Evolutionary conservation across 2,797 vertebrate genomes (phyloP).

Genomic region (Naso thynnoides): DNA sequence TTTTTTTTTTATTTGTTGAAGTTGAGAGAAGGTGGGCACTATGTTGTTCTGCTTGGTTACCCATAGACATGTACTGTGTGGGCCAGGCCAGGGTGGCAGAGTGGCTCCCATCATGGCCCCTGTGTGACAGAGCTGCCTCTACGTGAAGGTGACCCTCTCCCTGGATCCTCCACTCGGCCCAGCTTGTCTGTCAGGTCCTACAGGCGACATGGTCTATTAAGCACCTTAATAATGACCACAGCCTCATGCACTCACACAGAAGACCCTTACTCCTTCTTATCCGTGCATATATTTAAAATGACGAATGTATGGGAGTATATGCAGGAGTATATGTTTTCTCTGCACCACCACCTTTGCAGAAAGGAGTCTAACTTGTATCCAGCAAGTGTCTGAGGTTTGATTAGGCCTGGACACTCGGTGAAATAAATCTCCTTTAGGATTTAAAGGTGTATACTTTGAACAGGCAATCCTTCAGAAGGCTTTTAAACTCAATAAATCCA

Average conservation of each 20-base stretch:
- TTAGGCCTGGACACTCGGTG: conserved; percentile 47
- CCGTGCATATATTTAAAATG: conserved; percentile 34
- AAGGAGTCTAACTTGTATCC: conserved; percentile 40
- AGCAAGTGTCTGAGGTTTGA: conserved; percentile 50
- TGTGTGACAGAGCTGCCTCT: conserved; percentile 74
- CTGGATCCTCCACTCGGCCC: conserved; percentile 65
- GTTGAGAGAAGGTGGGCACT: conserved; percentile 46
- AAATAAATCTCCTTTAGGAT: conserved; percentile 70
- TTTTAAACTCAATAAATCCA: conserved; percentile 75
- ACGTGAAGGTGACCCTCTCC: conserved; percentile 84
- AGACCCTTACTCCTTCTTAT: conserved; percentile 32
- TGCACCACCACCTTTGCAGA: conserved; percentile 9
- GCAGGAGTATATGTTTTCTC: conserved; percentile 25
- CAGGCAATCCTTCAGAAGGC: conserved; percentile 58
- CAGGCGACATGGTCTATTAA: conserved; percentile 83
- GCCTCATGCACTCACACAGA: conserved; percentile 53
- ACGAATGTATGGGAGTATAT: conserved; percentile 13
- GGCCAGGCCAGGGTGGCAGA: conserved; percentile 60
- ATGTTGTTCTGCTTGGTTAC: conserved; percentile 77
- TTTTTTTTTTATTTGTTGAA: conserved; percentile 46
- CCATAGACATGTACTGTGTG: conserved; percentile 72
- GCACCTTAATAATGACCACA: conserved; percentile 83
- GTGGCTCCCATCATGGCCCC: conserved; percentile 67
- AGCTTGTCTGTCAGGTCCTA: conserved; percentile 74
- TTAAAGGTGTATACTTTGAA: conserved; percentile 67